phyloP scores from a whole-genome alignment of 2,888 invertebrate species.

The Salpingus planirostris region DNA sequence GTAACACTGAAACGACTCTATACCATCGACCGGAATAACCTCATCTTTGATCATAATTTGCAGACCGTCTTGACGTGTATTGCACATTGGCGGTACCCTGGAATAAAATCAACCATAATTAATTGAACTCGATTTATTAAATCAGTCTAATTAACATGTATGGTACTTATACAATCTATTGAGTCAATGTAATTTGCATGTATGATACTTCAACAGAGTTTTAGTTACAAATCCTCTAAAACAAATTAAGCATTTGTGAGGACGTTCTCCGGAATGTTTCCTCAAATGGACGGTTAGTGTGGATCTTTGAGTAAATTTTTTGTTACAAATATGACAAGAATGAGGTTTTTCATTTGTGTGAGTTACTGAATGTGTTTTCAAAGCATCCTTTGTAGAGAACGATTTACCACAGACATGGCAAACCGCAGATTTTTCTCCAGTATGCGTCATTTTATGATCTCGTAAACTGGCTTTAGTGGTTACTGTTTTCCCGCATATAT shows the following conservation, averaged over 20 bases:
- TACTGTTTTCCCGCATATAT: conserved; percentile 31
- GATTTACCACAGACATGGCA: conserved; percentile 54
- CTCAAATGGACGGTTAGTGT: conserved; percentile 55
- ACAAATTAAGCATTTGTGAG: background rate
- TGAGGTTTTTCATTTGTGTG: conserved; percentile 56
- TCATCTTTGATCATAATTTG: background rate
- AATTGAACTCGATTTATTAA: too few species aligned
- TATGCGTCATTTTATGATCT: conserved; percentile 29
- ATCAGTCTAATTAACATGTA: too few species aligned
- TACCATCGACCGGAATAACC: background rate
- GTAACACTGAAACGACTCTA: background rate
- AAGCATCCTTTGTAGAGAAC: conserved; percentile 55
- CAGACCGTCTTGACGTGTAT: background rate
- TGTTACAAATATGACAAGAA: conserved; percentile 49
- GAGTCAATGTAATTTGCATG: background rate
- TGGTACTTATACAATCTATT: background rate
- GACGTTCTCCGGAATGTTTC: conserved; percentile 31
- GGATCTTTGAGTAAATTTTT: conserved; percentile 55
- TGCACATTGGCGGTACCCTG: too few species aligned
- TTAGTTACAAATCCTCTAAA: background rate
- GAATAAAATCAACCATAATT: too few species aligned
- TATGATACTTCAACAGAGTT: background rate
- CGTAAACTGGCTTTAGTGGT: conserved; percentile 36
- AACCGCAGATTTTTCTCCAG: conserved; percentile 37
- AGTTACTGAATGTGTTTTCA: conserved; percentile 55